Conservation (phyloP, 2,888 invertebrate species). For the Tholera decimalis region DNA sequence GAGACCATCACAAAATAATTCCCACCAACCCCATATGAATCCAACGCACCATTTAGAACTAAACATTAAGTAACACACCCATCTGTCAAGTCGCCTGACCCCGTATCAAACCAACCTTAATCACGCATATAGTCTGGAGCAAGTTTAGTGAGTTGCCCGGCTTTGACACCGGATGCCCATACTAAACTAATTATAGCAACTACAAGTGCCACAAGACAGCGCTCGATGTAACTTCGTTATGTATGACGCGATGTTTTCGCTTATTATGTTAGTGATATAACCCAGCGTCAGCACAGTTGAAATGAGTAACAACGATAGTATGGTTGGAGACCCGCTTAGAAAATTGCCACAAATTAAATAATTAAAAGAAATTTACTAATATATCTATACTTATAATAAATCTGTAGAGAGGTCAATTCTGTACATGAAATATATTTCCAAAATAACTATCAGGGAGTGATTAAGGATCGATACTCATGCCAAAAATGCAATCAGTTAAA, state of each 20-base stretch:
- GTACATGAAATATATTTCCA: too few species aligned
- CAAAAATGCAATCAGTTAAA: too few species aligned
- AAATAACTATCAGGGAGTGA: too few species aligned
- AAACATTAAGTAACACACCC: background rate
- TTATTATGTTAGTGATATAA: constrained; percentile 22
- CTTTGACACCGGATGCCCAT: constrained; percentile 66
- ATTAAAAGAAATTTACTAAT: too few species aligned
- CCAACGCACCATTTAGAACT: background rate
- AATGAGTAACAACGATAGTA: too few species aligned
- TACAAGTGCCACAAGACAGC: constrained; percentile 41
- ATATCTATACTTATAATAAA: too few species aligned
- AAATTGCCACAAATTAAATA: too few species aligned
- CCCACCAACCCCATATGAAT: background rate
- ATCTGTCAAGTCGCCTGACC: constrained; percentile 6
- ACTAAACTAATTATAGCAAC: constrained; percentile 63
- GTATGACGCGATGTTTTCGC: constrained; percentile 20
- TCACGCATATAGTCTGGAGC: constrained; percentile 35
- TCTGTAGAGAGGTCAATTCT: too few species aligned
- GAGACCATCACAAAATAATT: background rate
- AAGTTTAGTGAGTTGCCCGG: constrained; percentile 56
- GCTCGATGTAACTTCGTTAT: constrained; percentile 43
- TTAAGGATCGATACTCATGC: too few species aligned
- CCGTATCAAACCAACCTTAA: constrained; percentile 20
- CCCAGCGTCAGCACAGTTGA: too few species aligned
- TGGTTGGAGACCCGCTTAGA: too few species aligned